A percentile compares a stretch with the other conserved stretches of the same genome.
Conservation (phyloP, 2,888 invertebrate genomes). For the Balanococcus diminutus region DNA sequence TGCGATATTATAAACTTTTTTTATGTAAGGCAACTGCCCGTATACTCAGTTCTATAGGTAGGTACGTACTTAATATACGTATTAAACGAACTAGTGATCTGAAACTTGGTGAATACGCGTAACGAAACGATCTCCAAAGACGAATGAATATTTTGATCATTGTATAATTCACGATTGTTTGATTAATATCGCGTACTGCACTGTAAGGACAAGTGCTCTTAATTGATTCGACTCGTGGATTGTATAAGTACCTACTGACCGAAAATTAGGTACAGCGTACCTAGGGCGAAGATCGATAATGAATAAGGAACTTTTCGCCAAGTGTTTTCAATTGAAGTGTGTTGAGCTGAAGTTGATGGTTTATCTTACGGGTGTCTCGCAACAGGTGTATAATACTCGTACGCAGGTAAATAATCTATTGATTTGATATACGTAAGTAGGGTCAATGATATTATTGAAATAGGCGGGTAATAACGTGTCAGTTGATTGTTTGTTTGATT, state of each 20-base stretch:
- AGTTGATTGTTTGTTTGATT: too few species aligned
- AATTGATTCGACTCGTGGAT: constrained; percentile 20
- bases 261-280: background rate
- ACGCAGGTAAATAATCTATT: too few species aligned
- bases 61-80: background rate
- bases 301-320: too few species aligned
- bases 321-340: too few species aligned
- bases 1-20: constrained; percentile 3
- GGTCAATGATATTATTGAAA: too few species aligned
- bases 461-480: too few species aligned
- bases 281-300: background rate
- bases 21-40: background rate
- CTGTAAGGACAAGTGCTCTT: background rate
- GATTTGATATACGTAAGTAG: too few species aligned
- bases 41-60: background rate
- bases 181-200: background rate
- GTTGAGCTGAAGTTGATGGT: too few species aligned
- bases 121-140: constrained; percentile 3
- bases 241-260: background rate
- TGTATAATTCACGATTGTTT: constrained; percentile 11
- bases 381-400: too few species aligned
- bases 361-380: too few species aligned
- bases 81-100: background rate
- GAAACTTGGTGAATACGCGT: constrained; percentile 20
- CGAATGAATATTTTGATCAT: background rate